Base-by-base conservation (phyloP, 2,888 invertebrate genomes). In the Pemphredon lugubris region DNA sequence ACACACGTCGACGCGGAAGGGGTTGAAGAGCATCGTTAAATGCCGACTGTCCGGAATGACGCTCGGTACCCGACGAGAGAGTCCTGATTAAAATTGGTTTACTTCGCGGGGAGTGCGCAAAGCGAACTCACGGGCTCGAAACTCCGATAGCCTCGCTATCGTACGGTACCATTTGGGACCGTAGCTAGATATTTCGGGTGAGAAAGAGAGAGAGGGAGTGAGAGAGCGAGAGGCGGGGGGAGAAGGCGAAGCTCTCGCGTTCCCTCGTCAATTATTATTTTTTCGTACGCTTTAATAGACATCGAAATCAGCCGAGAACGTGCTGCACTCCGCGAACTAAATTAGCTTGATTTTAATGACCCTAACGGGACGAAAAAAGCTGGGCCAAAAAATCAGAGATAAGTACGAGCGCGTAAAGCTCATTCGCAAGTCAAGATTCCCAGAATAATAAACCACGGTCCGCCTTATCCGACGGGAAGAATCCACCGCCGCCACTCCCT, bases 361-460 rank as follows among this genome's bases (percentile, higher is more conserved):
- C 45, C 51, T 3, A 11, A 2, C 30, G 14, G 14, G 1, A 7
- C 39, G 40, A 13, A 34, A 7, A n/a, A 23, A 20, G 39, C 6
- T 14, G 32, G 44, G 69, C 55, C 54, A 61, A 54, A 63, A 70
- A 71, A 70, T 63, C 50, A 55, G 70, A 61, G 70, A 45, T 51
- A 70, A 63, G 53, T 47, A 64, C 57, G 47, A 61, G 59, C 48
- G 60, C 48, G 48, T n/a, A n/a, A n/a, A n/a, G n/a, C 13, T 58
- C 39, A 14, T 18, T 51, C 32, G 54, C 34, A n/a, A n/a, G n/a
- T 30, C 55, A 45, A 34, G 66, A 64, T 77, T 77, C 67, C 37
- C 32, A 55, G 69, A 72, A 81, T 75, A 81, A 75, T 75, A 63
- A 80, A 75, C 61, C 63, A 58, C 66, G n/a, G 69, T 66, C 57